These are phyloP conservation scores for Nasua narica DNA, from an alignment of 2,797 vertebrate species.

Conservation along the genomic window DNA sequence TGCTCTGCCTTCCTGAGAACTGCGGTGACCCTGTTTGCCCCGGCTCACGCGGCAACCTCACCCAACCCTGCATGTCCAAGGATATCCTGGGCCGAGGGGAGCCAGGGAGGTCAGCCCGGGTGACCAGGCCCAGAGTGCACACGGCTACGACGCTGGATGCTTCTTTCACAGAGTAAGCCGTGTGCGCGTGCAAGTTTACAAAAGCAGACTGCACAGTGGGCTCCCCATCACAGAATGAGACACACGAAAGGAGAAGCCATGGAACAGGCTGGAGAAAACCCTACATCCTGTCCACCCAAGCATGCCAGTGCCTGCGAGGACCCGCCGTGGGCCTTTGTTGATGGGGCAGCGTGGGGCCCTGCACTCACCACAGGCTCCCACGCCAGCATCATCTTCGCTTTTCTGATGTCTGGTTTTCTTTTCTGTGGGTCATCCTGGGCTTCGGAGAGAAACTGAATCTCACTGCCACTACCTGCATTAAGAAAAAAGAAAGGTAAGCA, in stretches of 20 bases:
- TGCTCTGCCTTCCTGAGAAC: fast-evolving
- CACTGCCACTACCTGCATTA: conserved; percentile 91
- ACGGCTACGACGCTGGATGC: fast-evolving
- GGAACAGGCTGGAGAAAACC: not conserved
- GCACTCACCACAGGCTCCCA: conserved; percentile 98
- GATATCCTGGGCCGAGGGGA: not conserved
- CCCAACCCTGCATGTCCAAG: no score
- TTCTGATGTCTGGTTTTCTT: conserved; percentile 95
- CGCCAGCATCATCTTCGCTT: conserved; percentile 95
- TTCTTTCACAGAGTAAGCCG: fast-evolving
- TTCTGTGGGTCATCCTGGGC: conserved; percentile 98
- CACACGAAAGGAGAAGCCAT: not conserved
- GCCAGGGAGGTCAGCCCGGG: not conserved
- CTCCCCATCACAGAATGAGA: not conserved
- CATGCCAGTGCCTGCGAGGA: not conserved
- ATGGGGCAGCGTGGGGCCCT: fast-evolving
- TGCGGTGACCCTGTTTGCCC: fast-evolving
- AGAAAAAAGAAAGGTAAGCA: not conserved
- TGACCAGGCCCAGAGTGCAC: fast-evolving
- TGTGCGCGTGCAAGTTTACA: not conserved
- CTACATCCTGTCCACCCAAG: fast-evolving
- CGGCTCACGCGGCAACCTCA: fast-evolving
- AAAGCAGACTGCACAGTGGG: not conserved
- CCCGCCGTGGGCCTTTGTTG: not conserved
- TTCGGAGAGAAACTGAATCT: conserved; percentile 98